phyloP scores from a whole-genome alignment of 2,797 vertebrate genomes.

The Morelia viridis region DNA sequence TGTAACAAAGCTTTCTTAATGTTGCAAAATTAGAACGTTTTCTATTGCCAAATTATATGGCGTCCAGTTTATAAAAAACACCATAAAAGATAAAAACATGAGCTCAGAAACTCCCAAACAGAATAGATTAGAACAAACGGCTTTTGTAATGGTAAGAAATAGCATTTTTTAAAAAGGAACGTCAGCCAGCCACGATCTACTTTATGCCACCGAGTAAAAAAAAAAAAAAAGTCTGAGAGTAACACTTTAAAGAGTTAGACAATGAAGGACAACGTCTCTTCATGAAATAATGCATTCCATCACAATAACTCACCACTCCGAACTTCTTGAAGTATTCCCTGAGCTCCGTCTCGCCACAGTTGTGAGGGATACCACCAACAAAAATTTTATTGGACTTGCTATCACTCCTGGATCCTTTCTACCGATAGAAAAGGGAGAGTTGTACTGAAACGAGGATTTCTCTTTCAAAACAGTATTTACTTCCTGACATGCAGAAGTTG shows the following conservation, averaged over 20 bases:
- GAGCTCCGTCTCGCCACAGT: conserved; percentile 99
- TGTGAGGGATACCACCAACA: conserved; percentile 99
- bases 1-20: neutral
- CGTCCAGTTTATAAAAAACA: neutral
- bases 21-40: neutral
- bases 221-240: neutral
- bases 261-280: neutral
- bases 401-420: conserved; percentile 97
- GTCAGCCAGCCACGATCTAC: conserved; percentile 9
- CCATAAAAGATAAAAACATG: neutral
- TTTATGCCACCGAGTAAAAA: conserved; percentile 27
- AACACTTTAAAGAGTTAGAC: neutral
- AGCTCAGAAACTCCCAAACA: conserved; percentile 4
- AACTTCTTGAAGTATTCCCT: conserved; percentile 99
- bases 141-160: neutral
- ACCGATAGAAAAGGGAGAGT: conserved; percentile 72
- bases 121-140: neutral
- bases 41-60: neutral
- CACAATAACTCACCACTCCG: conserved; percentile 91
- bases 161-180: neutral
- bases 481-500: neutral
- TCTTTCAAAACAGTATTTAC: neutral
- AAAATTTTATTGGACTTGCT: conserved; percentile 99
- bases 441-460: neutral
- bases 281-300: neutral